A percentile compares a stretch with the other conserved stretches of the same genome.
phyloP scores from a whole-genome alignment of 92 coral and sea anemone genomes.

The Umimayanthus chanpuru region DNA sequence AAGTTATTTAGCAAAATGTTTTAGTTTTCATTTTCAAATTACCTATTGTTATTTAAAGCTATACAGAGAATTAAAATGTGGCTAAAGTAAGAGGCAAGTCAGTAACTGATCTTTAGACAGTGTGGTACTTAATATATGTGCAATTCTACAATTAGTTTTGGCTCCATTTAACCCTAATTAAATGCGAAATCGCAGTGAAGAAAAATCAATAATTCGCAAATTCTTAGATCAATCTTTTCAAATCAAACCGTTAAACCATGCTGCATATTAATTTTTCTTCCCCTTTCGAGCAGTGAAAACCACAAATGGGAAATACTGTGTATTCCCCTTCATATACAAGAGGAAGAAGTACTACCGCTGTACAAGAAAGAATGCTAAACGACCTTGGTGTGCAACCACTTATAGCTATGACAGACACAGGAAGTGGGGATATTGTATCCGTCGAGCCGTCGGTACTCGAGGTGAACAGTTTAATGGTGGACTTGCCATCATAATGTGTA shows the following conservation, averaged over 20 bases:
- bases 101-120: no score
- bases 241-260: not conserved
- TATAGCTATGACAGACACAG: conserved; percentile 12
- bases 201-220: no score
- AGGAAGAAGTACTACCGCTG: conserved; percentile 29
- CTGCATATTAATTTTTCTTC: not conserved
- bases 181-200: no score
- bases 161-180: no score
- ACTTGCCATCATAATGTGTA: not conserved
- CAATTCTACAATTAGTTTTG: no score
- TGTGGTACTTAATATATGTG: no score
- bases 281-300: not conserved
- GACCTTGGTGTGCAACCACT: conserved; percentile 37
- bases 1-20: no score
- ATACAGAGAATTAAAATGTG: no score
- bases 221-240: not conserved
- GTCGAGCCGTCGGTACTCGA: not conserved
- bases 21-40: no score
- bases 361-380: conserved; percentile 3
- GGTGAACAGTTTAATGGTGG: not conserved
- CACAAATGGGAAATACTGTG: conserved; percentile 29
- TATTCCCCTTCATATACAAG: conserved; percentile 23
- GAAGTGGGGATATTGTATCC: conserved; percentile 30
- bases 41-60: no score
- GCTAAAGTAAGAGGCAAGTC: no score